These are phyloP conservation scores for Grammomys dolichurus DNA, from an alignment of 2,113 vertebrate species.

Conservation along the genomic window DNA sequence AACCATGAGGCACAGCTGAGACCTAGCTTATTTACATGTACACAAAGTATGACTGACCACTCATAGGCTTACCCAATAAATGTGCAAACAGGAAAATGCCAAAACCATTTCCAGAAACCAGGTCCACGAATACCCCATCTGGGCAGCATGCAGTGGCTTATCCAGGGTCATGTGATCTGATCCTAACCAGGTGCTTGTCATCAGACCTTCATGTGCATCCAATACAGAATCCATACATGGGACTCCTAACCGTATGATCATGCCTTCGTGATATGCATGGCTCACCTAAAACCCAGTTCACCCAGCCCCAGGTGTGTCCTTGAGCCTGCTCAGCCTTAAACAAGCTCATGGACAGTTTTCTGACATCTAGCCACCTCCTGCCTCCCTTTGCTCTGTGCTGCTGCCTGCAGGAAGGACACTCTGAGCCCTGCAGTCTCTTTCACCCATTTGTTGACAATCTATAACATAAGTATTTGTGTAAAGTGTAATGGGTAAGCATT, in stretches of 20 bases:
- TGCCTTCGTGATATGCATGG: background rate
- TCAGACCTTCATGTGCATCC: background rate
- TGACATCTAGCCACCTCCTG: background rate
- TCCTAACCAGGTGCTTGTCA: background rate
- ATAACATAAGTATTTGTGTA: background rate
- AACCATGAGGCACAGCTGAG: background rate
- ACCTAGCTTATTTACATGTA: background rate
- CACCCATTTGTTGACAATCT: background rate
- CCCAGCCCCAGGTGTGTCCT: background rate
- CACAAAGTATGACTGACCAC: too few species aligned
- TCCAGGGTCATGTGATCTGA: background rate
- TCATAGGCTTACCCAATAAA: background rate
- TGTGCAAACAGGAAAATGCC: background rate
- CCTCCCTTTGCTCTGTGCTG: background rate
- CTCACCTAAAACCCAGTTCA: background rate
- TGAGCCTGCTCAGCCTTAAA: background rate
- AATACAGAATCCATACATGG: background rate
- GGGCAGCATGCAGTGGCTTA: background rate
- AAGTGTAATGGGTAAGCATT: background rate
- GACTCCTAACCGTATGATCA: background rate
- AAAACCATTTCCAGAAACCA: background rate
- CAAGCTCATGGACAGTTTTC: background rate
- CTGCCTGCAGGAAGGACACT: background rate
- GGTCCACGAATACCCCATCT: background rate
- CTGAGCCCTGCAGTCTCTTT: background rate